Evolutionary conservation across 2,113 vertebrate genomes (phyloP), one percentile per base, ranked within the genome.

Genomic region (Corvus moneduloides): DNA sequence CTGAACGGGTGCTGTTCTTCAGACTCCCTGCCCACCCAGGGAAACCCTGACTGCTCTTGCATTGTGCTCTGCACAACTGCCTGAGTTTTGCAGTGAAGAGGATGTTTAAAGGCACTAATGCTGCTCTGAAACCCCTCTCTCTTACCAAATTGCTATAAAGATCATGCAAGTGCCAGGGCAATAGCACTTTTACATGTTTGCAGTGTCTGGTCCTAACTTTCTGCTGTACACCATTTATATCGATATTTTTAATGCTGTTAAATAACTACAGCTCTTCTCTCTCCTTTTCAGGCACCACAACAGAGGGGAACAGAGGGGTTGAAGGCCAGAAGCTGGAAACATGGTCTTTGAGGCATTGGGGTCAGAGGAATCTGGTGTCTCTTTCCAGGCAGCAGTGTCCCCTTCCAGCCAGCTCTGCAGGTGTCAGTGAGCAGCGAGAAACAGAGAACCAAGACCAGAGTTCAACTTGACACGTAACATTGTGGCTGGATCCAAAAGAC

Each of bases 21-120:
- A 26, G 2, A 2, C 2, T n/a, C 30, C 4, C 11, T 24, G 22
- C 6, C 2, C 2, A 35, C 11, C 32, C 3, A 3, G 46, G 28
- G 39, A 87, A 77, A 17, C 28, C 32, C 26, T 4, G 26, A 24
- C 61, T 2, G 0, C 5, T 7, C 18, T 4, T 49, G 15, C 13
- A 12, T 19, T 30, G 58, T 28, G 51, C 19, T 69, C 21, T 78
- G 43, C 23, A 55, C 19, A 2, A 7, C 52, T 33, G 30, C 6
- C 44, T 16, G 71, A 48, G 13, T 49, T 89, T 58, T 69, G 17
- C 59, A 55, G 30, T 20, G 48, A 21, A 62, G 48, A 67, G 8
- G 32, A 19, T 51, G 16, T 43, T 95, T 62, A 58, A 87, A 84
- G 63, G 21, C 20, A 62, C 16, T 28, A 48, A 39, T 74, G 35